phyloP scores from a whole-genome alignment of 2,888 invertebrate genomes.

The Chaitophorus viminalis region DNA sequence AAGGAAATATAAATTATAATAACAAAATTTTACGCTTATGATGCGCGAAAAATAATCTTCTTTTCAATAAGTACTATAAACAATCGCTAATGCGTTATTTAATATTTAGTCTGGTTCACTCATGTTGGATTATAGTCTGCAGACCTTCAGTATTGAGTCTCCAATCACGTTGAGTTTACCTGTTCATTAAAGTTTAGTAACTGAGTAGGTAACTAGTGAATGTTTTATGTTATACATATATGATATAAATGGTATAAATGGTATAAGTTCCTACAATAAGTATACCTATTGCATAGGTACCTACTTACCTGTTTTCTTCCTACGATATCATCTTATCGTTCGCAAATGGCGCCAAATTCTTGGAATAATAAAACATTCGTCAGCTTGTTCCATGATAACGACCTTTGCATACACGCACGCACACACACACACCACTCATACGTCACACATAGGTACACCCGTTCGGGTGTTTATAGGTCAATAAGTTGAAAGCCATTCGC shows the following conservation, averaged over 20 bases:
- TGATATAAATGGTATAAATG: no score
- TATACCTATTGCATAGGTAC: background rate
- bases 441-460: background rate
- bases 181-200: no score
- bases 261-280: no score
- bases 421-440: no score
- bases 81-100: no score
- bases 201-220: background rate
- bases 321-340: background rate
- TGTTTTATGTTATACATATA: background rate
- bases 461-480: constrained; percentile 43
- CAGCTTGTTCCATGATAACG: constrained; percentile 25
- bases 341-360: constrained; percentile 15
- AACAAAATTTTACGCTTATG: no score
- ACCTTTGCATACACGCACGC: constrained; percentile 1
- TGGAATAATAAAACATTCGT: constrained; percentile 25
- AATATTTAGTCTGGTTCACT: no score
- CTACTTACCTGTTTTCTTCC: background rate
- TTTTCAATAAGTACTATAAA: no score
- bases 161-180: no score
- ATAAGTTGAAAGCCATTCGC: background rate
- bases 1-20: no score
- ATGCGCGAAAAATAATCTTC: no score
- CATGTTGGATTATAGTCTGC: background rate
- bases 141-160: no score